These are phyloP conservation scores for Rutilus rutilus DNA, from an alignment of 2,113 vertebrate species.

Conservation along the genomic window DNA sequence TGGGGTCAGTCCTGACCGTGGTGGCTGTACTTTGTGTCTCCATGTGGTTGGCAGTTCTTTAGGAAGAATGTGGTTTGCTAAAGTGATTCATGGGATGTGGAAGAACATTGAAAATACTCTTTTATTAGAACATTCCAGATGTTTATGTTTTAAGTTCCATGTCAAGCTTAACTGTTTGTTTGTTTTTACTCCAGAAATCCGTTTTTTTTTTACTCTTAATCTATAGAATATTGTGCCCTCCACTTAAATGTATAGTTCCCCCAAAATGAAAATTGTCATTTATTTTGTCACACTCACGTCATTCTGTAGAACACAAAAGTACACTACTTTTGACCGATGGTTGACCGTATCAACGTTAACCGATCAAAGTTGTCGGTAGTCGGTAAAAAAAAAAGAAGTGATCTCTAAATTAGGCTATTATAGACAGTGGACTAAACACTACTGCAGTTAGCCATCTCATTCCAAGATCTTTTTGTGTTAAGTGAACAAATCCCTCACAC, in stretches of 20 bases:
- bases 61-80: neutral
- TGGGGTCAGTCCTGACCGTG: neutral
- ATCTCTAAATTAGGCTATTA: no score
- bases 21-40: neutral
- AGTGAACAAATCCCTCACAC: no score
- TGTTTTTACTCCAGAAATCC: no score
- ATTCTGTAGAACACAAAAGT: neutral
- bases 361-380: no score
- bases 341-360: no score
- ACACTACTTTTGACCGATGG: neutral
- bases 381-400: no score
- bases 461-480: no score
- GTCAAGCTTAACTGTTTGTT: neutral
- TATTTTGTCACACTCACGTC: neutral
- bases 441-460: no score
- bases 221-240: no score
- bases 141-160: neutral
- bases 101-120: conserved; percentile 14
- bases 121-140: conserved; percentile 18
- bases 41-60: conserved; percentile 4
- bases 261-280: neutral
- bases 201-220: neutral
- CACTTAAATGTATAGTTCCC: neutral
- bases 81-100: neutral
- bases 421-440: no score